Percentiles rank a stretch among this genome's conserved stretches.
These are phyloP conservation scores for Lepidochitona cinerea DNA, from an alignment of 2,888 invertebrate genomes.

Conservation along the genomic window DNA sequence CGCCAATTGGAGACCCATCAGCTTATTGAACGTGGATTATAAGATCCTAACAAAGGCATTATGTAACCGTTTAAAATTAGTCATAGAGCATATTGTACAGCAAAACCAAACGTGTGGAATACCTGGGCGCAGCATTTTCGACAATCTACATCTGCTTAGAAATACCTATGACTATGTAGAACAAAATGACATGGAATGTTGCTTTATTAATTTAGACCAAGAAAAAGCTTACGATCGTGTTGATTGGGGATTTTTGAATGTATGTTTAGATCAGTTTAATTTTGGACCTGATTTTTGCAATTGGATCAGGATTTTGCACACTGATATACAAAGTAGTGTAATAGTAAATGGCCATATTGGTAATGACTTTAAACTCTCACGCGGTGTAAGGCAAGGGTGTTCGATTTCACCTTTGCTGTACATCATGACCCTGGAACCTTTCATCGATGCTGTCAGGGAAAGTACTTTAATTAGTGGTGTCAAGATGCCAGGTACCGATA, in stretches of 20 bases:
- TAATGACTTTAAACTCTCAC: background rate
- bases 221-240: conserved; percentile 45
- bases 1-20: conserved; percentile 40
- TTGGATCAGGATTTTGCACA: conserved; percentile 27
- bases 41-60: conserved; percentile 38
- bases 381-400: conserved; percentile 6
- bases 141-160: conserved; percentile 34
- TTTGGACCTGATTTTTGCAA: conserved; percentile 33
- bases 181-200: conserved; percentile 26
- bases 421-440: background rate
- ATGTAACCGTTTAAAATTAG: conserved; percentile 23
- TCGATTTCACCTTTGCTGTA: background rate
- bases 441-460: background rate
- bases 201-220: conserved; percentile 38
- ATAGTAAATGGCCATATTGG: background rate
- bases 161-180: conserved; percentile 35
- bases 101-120: conserved; percentile 37
- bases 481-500: conserved; percentile 15
- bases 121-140: conserved; percentile 34
- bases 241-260: conserved; percentile 32
- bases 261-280: conserved; percentile 30
- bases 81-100: conserved; percentile 29
- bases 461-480: conserved; percentile 15
- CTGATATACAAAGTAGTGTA: background rate
- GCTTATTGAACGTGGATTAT: conserved; percentile 37